Conservation (phyloP, 2,888 invertebrate species). For the Arge pagana region DNA sequence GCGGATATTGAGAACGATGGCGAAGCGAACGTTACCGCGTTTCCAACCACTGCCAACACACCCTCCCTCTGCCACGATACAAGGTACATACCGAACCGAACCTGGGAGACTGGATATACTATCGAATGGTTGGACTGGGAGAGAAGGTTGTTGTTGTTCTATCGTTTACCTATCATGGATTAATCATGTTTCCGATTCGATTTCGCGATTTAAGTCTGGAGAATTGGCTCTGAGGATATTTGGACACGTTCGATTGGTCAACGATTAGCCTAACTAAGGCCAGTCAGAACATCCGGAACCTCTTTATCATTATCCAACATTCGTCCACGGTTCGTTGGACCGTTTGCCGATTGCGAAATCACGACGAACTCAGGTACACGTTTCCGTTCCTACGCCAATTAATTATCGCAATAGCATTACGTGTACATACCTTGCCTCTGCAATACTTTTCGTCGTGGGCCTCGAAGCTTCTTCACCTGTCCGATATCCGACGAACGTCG, state of each 20-base stretch:
- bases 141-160: slow-evolving; percentile 17
- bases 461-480: too few relatives aligned
- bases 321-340: too few relatives aligned
- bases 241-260: neutral
- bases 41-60: slow-evolving; percentile 50
- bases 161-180: slow-evolving; percentile 11
- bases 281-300: too few relatives aligned
- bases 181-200: neutral
- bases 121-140: slow-evolving; percentile 15
- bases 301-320: too few relatives aligned
- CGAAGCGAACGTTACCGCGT: slow-evolving; percentile 38
- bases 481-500: too few relatives aligned
- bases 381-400: too few relatives aligned
- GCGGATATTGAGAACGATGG: slow-evolving; percentile 35
- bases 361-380: too few relatives aligned
- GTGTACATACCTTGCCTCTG: too few relatives aligned
- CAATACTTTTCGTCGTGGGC: too few relatives aligned
- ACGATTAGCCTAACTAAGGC: neutral
- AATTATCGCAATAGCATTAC: too few relatives aligned
- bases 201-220: neutral
- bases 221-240: slow-evolving; percentile 14
- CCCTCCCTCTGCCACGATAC: slow-evolving; percentile 50
- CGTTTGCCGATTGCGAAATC: too few relatives aligned
- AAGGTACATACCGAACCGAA: slow-evolving; percentile 42
- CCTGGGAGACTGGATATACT: slow-evolving; percentile 15